A percentile compares a stretch with the other conserved stretches of the same genome.
These are phyloP conservation scores for Callyntrura guangdongensis DNA, from an alignment of 2,888 invertebrate species.

Conservation along the genomic window DNA sequence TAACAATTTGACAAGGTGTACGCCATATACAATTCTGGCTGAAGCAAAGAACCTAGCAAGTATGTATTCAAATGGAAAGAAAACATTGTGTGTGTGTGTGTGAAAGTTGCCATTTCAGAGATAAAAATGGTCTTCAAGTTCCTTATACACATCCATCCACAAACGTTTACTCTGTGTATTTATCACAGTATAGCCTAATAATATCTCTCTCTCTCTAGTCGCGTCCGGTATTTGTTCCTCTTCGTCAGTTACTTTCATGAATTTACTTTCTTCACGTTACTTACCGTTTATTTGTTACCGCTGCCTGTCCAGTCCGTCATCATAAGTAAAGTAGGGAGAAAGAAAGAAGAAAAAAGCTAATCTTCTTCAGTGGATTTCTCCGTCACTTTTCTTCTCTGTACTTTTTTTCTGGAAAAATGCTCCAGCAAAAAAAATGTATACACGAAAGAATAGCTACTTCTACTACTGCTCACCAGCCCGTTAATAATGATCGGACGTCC, in stretches of 20 bases:
- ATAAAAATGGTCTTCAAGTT: constrained; percentile 56
- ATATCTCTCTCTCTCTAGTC: constrained; percentile 1
- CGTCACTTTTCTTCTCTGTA: constrained; percentile 34
- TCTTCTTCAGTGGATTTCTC: constrained; percentile 60
- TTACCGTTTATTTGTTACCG: constrained; percentile 20
- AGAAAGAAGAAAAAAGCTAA: constrained; percentile 62
- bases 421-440: constrained; percentile 41
- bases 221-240: constrained; percentile 30
- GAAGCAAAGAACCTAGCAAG: neutral
- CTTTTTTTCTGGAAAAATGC: constrained; percentile 50
- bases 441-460: constrained; percentile 42
- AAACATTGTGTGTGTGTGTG: constrained; percentile 51
- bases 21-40: neutral
- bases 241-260: constrained; percentile 23
- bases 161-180: neutral
- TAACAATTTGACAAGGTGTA: constrained; percentile 78
- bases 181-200: constrained; percentile 1
- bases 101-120: constrained; percentile 52
- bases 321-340: neutral
- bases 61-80: neutral
- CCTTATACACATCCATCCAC: neutral
- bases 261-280: constrained; percentile 34
- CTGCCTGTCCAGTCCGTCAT: constrained; percentile 10
- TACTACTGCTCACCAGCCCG: constrained; percentile 83
- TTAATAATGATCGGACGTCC: constrained; percentile 84